phyloP scores from a whole-genome alignment of 1,140 invertebrate species.

The Plodia interpunctella region DNA sequence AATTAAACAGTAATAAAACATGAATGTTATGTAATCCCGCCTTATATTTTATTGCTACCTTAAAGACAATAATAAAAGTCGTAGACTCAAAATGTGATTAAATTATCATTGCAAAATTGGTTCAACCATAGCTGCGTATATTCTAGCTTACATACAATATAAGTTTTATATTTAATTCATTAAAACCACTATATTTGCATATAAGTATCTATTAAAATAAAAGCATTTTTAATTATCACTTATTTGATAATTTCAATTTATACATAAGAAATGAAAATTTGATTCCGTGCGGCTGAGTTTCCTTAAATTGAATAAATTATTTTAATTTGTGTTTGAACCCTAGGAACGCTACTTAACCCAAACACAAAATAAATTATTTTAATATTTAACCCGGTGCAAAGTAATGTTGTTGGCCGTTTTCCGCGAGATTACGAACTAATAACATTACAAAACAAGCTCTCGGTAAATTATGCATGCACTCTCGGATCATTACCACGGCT shows the following conservation, averaged over 20 bases:
- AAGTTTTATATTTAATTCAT: too few relatives aligned
- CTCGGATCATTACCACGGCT: constrained; percentile 70
- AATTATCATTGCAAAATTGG: constrained; percentile 64
- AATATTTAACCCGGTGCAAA: constrained; percentile 66
- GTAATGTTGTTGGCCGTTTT: constrained; percentile 70
- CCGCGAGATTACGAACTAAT: constrained; percentile 74
- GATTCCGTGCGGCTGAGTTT: background rate
- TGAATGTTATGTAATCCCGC: constrained; percentile 10
- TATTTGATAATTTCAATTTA: too few relatives aligned
- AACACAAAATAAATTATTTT: constrained; percentile 68
- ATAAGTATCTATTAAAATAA: too few relatives aligned
- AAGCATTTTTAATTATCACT: too few relatives aligned
- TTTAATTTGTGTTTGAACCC: constrained; percentile 21
- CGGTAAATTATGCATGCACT: constrained; percentile 75
- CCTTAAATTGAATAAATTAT: constrained; percentile 15
- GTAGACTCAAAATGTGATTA: constrained; percentile 53
- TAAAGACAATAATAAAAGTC: constrained; percentile 42
- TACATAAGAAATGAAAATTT: too few relatives aligned
- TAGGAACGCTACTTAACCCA: constrained; percentile 32
- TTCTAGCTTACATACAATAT: background rate
- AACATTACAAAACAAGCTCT: constrained; percentile 75
- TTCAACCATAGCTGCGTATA: constrained; percentile 17
- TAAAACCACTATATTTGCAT: too few relatives aligned
- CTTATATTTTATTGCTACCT: constrained; percentile 44
- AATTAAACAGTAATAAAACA: constrained; percentile 12